These are phyloP conservation scores for Subacronicta megacephala DNA, from an alignment of 2,888 invertebrate genomes.

Conservation along the genomic window DNA sequence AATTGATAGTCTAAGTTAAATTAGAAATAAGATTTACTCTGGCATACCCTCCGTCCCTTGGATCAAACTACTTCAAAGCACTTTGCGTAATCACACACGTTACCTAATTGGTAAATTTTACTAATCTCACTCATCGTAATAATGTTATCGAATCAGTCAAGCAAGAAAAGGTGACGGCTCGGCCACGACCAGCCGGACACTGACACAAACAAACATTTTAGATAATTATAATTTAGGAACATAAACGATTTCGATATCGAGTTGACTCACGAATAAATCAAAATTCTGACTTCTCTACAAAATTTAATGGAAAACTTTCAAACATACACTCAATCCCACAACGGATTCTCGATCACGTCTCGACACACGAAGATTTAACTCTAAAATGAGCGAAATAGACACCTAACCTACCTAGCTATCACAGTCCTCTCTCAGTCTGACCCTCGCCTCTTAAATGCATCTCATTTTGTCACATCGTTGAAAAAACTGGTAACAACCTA, in stretches of 20 bases:
- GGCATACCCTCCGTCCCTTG: conserved; percentile 77
- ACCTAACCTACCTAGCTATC: conserved; percentile 88
- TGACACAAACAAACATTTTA: conserved; percentile 45
- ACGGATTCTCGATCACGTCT: conserved; percentile 69
- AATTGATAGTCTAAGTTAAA: conserved; percentile 81
- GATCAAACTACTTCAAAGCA: conserved; percentile 81
- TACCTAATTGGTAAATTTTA: conserved; percentile 80
- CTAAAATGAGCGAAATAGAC: conserved; percentile 86
- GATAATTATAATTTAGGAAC: conserved; percentile 71
- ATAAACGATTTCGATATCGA: conserved; percentile 55
- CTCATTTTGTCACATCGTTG: conserved; percentile 82
- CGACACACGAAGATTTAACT: conserved; percentile 78
- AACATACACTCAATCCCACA: conserved; percentile 74
- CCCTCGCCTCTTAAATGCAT: conserved; percentile 88
- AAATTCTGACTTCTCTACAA: conserved; percentile 39
- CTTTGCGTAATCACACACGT: conserved; percentile 79
- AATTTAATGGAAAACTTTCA: conserved; percentile 54
- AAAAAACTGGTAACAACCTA: conserved; percentile 88
- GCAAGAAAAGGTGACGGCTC: conserved; percentile 65
- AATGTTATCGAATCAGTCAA: conserved; percentile 83
- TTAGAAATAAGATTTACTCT: conserved; percentile 83
- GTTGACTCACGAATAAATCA: conserved; percentile 37
- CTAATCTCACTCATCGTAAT: conserved; percentile 84
- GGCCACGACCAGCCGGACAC: conserved; percentile 50
- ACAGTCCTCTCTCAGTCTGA: conserved; percentile 90